Percentiles rank a stretch among this genome's conserved stretches.
These are phyloP conservation scores for western clawed frog (Xenopus tropicalis) DNA, from an alignment of 2,113 vertebrate genomes.

Conservation along the genomic window UCB_Xtro_10.0 CM004447.2:73063501-73064000, in stretches of 20 bases:
- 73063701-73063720: slow-evolving; percentile 19
- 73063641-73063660: slow-evolving; percentile 5
- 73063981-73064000: too few relatives aligned
- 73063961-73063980: too few relatives aligned
- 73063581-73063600: slow-evolving; percentile 14
- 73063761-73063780: slow-evolving; percentile 8
- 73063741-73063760: neutral
- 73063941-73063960: too few relatives aligned
- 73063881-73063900: too few relatives aligned
- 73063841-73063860: too few relatives aligned
- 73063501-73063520: slow-evolving; percentile 9
- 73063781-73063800: slow-evolving; percentile 1
- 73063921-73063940: too few relatives aligned
- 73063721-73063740: slow-evolving; percentile 20
- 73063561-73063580: slow-evolving; percentile 12
- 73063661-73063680: slow-evolving; percentile 13
- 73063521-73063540: slow-evolving; percentile 13
- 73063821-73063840: too few relatives aligned
- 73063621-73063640: slow-evolving; percentile 32
- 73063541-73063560: slow-evolving; percentile 36
- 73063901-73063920: too few relatives aligned
- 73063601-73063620: slow-evolving; percentile 15
- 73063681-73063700: slow-evolving; percentile 22
- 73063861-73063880: too few relatives aligned
- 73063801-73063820: too few relatives aligned